phyloP scores from a whole-genome alignment of 2,113 vertebrate genomes.

The Rissa tridactyla region DNA sequence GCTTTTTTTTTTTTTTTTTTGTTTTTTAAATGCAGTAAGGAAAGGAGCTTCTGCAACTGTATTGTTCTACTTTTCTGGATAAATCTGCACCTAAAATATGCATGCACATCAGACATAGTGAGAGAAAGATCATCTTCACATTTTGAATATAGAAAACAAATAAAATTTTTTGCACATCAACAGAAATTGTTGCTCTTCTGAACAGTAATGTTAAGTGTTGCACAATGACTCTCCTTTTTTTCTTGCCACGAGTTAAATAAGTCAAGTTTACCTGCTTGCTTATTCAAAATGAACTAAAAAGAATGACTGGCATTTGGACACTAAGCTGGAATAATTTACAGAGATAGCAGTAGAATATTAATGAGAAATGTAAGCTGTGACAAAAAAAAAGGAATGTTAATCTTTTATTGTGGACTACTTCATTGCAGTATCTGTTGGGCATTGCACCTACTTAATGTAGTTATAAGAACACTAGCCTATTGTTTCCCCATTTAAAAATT shows the following conservation, averaged over 20 bases:
- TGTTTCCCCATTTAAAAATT: not conserved
- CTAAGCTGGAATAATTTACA: slow-evolving; percentile 3
- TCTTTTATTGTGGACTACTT: not conserved
- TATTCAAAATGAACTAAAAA: slow-evolving; percentile 38
- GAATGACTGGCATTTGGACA: slow-evolving; percentile 2
- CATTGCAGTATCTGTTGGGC: not conserved
- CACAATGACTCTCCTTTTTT: not conserved
- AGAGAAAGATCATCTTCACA: not conserved
- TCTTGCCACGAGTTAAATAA: not conserved
- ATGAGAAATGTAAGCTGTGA: slow-evolving; percentile 13
- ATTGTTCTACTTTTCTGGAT: not conserved
- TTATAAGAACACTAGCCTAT: not conserved
- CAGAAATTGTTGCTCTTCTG: not conserved
- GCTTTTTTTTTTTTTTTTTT: not conserved
- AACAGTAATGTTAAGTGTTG: not conserved
- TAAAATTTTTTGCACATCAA: not conserved
- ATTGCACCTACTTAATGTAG: not conserved
- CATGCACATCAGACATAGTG: not conserved
- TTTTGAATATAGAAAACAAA: not conserved
- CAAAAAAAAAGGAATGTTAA: not conserved
- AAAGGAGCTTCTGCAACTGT: not conserved
- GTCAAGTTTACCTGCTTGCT: not conserved
- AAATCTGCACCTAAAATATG: not conserved
- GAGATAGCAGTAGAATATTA: not conserved
- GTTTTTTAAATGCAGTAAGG: not conserved